Evolutionary conservation across 2,797 vertebrate species (phyloP).

Genomic region (Lutjanus campechanus): DNA sequence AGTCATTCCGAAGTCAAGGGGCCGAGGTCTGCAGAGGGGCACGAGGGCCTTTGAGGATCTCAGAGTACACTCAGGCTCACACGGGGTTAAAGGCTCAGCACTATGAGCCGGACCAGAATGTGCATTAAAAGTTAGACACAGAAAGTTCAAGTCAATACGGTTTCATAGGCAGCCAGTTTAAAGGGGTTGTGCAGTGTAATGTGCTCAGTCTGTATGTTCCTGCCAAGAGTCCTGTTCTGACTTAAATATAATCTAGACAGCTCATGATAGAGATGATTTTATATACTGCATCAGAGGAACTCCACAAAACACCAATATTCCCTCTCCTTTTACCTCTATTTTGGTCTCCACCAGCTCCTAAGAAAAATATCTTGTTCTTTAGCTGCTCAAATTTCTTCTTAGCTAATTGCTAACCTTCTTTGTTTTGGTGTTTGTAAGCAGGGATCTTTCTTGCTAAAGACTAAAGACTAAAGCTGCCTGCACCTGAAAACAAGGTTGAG

Average conservation of each 20-base stretch:
- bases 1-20: constrained; percentile 24
- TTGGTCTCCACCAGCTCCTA: neutral
- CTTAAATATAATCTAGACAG: neutral
- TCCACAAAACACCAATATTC: neutral
- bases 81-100: constrained; percentile 33
- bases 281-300: neutral
- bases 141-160: constrained; percentile 2
- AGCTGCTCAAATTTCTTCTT: neutral
- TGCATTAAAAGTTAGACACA: constrained; percentile 33
- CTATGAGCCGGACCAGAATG: constrained; percentile 17
- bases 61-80: constrained; percentile 12
- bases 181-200: neutral
- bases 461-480: no score
- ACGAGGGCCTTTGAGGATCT: constrained; percentile 25
- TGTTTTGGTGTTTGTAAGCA: neutral
- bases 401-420: neutral
- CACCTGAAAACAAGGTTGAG: neutral
- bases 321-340: neutral
- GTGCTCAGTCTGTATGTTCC: neutral
- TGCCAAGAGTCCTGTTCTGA: neutral
- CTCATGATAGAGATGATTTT: neutral
- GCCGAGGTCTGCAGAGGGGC: neutral
- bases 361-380: neutral
- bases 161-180: neutral
- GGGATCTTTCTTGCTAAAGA: no score